Evolutionary conservation across 2,797 vertebrate genomes (phyloP), one percentile per base, ranked within the genome.

Genomic region (Platyrinchus mystaceus): DNA sequence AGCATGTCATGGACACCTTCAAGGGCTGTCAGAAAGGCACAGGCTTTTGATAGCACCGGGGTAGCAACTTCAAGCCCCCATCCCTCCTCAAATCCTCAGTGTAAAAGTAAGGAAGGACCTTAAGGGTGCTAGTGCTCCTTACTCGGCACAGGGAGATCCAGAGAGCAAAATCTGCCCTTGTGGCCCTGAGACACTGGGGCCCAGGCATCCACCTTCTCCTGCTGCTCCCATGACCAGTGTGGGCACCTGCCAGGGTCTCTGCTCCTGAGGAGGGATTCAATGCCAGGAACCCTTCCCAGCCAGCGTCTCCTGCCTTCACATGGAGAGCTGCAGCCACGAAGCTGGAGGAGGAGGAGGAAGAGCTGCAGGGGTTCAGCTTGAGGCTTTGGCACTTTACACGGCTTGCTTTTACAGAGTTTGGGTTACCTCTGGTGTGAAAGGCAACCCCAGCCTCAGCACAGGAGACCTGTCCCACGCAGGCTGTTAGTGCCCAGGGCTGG

Each of bases 391-490:
- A 41, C 34, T 60, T 60, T 21, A 60, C 59, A 39, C 5, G 5
- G 37, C 59, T 30, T 62, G 19, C 19, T 30, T 39, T 37, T 62
- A 37, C 9, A 11, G 37, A 62, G 37, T 62, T 30, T 30, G 59
- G 59, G 27, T 62, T 62, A 14, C 30, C 27, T 62, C 13, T 30
- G 59, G 20, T 62, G 37, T 22, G 28, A 28, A 62, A 34, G 36
- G 28, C 17, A 12, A 24, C 21, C 34, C 26, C 47, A 49, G 27
- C 12, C 36, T 11, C 30, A 6, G 43, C 26, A 15, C 32, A 37
- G 23, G 34, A 30, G 9, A 62, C 1, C 7, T 2, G 7, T 6
- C 19, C 59, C 60, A 18, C 0, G 0, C 1, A 3, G 63, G 36
- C 36, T 70, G 14, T 11, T 8, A 27, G 36, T 63, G 63, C 13